Base-by-base conservation (phyloP, 1,140 invertebrate genomes). In the Papilio glaucus region DNA sequence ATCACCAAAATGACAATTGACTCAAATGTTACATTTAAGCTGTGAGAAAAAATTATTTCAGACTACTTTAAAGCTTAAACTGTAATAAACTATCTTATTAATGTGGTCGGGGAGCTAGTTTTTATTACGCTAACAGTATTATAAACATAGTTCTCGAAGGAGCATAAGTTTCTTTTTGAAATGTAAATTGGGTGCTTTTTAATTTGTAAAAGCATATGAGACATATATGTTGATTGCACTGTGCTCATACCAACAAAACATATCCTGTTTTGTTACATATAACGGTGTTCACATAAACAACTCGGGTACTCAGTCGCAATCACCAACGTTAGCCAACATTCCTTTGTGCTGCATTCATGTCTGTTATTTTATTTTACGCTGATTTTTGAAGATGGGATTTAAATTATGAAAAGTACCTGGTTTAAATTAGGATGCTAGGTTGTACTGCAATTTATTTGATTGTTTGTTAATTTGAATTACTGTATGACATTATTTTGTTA, bases 401-500 rank as follows among this genome's bases (percentile, higher is more conserved):
- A 88, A 87, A 90, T 89, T 90, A 87, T 90, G 81, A 89, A 88
- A 90, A 89, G 90, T 92, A 92, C 90, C 90, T 92, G 90, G 88
- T 92, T 91, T 91, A 91, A 57, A 87, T 90, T 92, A 92, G 87
- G 84, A 87, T 91, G 88, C 89, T 91, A 93, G 90, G 90, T 86
- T 93, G 85, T 93, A 93, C 88, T 87, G 78, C 79, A 89, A 91
- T 89, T 92, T 91, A 91, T 90, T 49, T 88, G 88, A 90, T 92
- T 93, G 88, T 93, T 86, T 91, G 91, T 93, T 93, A 90, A 91
- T 91, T 91, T 90, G 85, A 93, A 93, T 91, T 90, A 93, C 91
- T 88, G 87, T 92, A 92, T 91, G 89, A 93, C 89, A 91, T 85
- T 93, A 91, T 91, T 93, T 93, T 93, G 89, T 91, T 91, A 90